Evolutionary conservation across 2,888 invertebrate species (phyloP).

Genomic region (Dicyrtoma fusca): DNA sequence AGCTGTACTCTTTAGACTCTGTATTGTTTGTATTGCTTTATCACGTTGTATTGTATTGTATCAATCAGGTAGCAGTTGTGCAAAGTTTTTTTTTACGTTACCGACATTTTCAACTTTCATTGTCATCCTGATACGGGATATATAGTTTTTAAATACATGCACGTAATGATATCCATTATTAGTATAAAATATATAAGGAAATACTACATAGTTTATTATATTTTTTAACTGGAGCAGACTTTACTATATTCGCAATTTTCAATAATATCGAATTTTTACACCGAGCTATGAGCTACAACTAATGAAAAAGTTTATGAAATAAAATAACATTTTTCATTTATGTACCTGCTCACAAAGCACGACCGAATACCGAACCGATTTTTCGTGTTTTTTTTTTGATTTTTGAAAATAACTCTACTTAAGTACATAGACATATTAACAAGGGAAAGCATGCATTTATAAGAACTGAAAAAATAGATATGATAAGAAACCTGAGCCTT

Average conservation of each 20-base stretch:
- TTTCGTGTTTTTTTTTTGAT: conserved; percentile 5
- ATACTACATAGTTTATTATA: background rate
- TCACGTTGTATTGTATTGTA: background rate
- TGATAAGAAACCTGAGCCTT: conserved; percentile 7
- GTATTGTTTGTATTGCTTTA: background rate
- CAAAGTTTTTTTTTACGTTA: conserved; percentile 5
- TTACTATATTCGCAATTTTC: background rate
- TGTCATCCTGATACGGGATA: background rate
- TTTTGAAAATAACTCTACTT: conserved; percentile 17
- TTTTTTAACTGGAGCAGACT: background rate
- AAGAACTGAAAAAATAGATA: background rate
- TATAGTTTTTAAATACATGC: too few relatives aligned
- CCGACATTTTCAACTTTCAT: background rate
- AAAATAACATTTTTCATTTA: conserved; percentile 14
- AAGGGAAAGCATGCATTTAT: conserved; percentile 17
- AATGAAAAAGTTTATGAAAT: background rate
- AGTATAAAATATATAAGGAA: background rate
- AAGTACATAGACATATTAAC: background rate
- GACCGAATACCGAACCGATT: background rate
- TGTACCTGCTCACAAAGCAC: conserved; percentile 11
- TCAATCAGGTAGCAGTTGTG: background rate
- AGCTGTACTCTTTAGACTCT: too few relatives aligned
- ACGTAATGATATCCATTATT: background rate
- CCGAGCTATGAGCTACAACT: background rate
- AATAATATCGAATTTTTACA: conserved; percentile 9